phyloP scores from a whole-genome alignment of 2,888 invertebrate species.

The Meganola albula region DNA sequence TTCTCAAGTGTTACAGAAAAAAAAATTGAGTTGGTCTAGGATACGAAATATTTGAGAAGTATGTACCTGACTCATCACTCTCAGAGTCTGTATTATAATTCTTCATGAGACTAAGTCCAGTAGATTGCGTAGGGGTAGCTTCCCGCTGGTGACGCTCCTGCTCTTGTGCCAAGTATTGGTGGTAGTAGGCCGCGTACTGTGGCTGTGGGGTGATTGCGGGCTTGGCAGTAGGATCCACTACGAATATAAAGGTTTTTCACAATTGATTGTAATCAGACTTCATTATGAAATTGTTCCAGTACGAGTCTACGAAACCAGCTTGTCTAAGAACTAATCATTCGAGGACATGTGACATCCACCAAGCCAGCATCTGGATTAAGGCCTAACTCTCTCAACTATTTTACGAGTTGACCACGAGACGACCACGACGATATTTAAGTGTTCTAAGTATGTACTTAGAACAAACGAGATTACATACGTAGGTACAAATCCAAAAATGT shows the following conservation, averaged over 20 bases:
- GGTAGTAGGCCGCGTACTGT: slow-evolving; percentile 45
- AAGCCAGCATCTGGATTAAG: too few species aligned
- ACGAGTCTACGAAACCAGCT: too few species aligned
- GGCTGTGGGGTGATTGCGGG: slow-evolving; percentile 27
- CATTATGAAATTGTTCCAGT: too few species aligned
- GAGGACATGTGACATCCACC: too few species aligned
- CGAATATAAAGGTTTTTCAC: slow-evolving; percentile 4
- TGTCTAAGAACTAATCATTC: too few species aligned
- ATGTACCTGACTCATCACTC: slow-evolving; percentile 53
- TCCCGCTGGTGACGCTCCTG: slow-evolving; percentile 16
- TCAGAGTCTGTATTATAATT: slow-evolving; percentile 77
- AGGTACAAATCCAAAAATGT: too few species aligned
- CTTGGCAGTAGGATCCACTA: slow-evolving; percentile 19
- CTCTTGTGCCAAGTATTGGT: slow-evolving; percentile 36
- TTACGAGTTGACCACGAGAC: too few species aligned
- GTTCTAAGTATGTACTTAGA: too few species aligned
- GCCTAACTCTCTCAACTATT: too few species aligned
- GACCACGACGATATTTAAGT: too few species aligned
- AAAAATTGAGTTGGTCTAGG: neutral
- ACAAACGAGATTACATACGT: too few species aligned
- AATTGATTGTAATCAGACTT: too few species aligned
- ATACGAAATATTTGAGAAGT: neutral
- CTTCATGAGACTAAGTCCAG: slow-evolving; percentile 75
- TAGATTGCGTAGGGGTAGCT: slow-evolving; percentile 38
- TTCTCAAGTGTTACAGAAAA: neutral